A percentile compares a stretch with the other conserved stretches of the same genome.
Evolutionary conservation across 2,888 invertebrate genomes (phyloP).

Genomic region (Apocheima hispidaria): DNA sequence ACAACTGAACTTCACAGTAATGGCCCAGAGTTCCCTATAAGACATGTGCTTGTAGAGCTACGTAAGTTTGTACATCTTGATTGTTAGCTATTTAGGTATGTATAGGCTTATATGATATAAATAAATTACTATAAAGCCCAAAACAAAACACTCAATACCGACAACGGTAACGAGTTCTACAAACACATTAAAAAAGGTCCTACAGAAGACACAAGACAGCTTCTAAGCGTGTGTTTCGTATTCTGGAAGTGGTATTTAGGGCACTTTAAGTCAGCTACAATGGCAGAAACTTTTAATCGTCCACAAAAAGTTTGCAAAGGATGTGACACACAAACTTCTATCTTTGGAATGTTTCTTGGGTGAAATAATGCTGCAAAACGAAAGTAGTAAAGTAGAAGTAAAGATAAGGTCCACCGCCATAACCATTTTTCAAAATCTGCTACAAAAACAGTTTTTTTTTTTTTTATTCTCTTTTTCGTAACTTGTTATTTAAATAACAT

Average conservation of each 20-base stretch:
- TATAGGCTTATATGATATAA: too few species aligned
- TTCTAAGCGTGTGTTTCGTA: conserved; percentile 12
- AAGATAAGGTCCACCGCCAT: not conserved
- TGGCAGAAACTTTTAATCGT: conserved; percentile 19
- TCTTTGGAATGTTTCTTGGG: not conserved
- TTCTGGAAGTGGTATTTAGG: conserved; percentile 10
- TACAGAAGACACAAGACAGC: not conserved
- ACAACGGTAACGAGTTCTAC: not conserved
- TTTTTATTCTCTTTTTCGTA: too few species aligned
- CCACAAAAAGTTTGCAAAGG: not conserved
- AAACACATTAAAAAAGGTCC: conserved; percentile 3
- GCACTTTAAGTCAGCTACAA: conserved; percentile 4
- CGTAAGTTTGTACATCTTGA: too few species aligned
- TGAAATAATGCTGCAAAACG: not conserved
- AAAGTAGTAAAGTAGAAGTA: not conserved
- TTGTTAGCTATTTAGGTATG: too few species aligned
- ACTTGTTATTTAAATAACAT: too few species aligned
- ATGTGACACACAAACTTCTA: not conserved
- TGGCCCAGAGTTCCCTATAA: too few species aligned
- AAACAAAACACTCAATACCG: not conserved
- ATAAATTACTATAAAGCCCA: not conserved
- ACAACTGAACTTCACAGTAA: too few species aligned
- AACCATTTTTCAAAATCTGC: too few species aligned
- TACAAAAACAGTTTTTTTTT: too few species aligned
- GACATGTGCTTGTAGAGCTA: too few species aligned